These are phyloP conservation scores for Agrilus planipennis DNA, from an alignment of 1,140 invertebrate genomes.

Conservation along the genomic window DNA sequence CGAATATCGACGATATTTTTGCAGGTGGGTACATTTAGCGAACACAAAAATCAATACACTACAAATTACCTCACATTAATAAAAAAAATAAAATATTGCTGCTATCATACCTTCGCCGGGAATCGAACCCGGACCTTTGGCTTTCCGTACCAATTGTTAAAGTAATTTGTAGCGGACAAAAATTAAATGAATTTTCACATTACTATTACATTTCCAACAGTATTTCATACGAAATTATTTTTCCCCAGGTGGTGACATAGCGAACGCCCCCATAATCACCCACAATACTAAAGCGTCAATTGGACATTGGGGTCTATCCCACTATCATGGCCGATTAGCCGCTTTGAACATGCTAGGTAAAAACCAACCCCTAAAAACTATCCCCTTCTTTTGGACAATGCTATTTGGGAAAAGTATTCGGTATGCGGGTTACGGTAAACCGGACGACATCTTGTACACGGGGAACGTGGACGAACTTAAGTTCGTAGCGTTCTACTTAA, in stretches of 20 bases:
- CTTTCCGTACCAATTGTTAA: too few relatives aligned
- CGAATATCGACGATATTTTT: conserved; percentile 65
- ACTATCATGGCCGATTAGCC: conserved; percentile 77
- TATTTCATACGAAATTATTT: too few relatives aligned
- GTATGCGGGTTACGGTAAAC: conserved; percentile 71
- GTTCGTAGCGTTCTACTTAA: conserved; percentile 74
- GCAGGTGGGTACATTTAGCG: too few relatives aligned
- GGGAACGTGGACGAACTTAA: conserved; percentile 67
- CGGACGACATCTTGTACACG: conserved; percentile 58
- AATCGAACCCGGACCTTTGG: too few relatives aligned
- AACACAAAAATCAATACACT: too few relatives aligned
- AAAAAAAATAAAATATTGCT: too few relatives aligned
- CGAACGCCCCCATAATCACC: conserved; percentile 72
- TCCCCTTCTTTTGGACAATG: conserved; percentile 90
- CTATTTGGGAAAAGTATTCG: conserved; percentile 79
- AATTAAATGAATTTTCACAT: too few relatives aligned
- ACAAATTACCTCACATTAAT: too few relatives aligned
- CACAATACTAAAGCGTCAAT: conserved; percentile 53
- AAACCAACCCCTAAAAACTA: conserved; percentile 45
- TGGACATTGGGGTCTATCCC: conserved; percentile 81
- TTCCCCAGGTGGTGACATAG: conserved; percentile 93
- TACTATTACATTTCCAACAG: too few relatives aligned
- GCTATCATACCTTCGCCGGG: too few relatives aligned
- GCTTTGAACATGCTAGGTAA: conserved; percentile 68
- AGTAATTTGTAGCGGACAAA: too few relatives aligned